Base-by-base conservation (phyloP, 1,140 invertebrate species). In the Drosophila sproati region DNA sequence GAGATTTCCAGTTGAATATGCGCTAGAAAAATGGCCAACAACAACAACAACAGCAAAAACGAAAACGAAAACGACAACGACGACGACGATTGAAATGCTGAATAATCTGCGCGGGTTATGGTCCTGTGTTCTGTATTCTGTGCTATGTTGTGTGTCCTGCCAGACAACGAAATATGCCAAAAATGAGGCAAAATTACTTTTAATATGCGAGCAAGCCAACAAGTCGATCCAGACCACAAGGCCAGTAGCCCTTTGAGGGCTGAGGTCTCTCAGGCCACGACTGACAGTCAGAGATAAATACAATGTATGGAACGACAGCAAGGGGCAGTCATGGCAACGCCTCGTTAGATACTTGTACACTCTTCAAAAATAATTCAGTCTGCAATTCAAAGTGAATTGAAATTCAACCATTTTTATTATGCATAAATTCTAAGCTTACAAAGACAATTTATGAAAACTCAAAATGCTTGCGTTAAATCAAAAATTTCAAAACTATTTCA, bases 151-250 rank as follows among this genome's bases (percentile, higher is more conserved):
- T 47, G 32, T 71, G 69, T 61, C 67, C 67, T 47, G 60, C 64
- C 79, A 80, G 78, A 71, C 82, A 86, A 81, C 68, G 64, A 82
- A 86, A 86, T 87, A 83, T 88, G 77, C 80, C 83, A 88, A 80
- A 83, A 89, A 89, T 88, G 83, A 85, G 74, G 57, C 63, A 55
- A 83, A 88, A 88, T 88, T 88, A 89, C 80, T 88, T 88, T 89
- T 88, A 83, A 89, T 88, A 83, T 89, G 77, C 73, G 51, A 56
- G 56, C 39, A 10, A 7, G 3, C 39, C 37, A 39, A 29, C 4
- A n/a, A 55, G 31, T 8, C 35, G 7, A 34, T n/a, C 10, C 39
- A 43, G n/a, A 8, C 45, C 61, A 20, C 48, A 39, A 8, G 48
- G 34, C 34, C 35, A 41, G 4, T 29, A 31, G 29, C n/a, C 7